A percentile compares a stretch with the other conserved stretches of the same genome.
These are phyloP conservation scores for Macquaria australasica DNA, from an alignment of 2,113 vertebrate species.

Conservation along the genomic window DNA sequence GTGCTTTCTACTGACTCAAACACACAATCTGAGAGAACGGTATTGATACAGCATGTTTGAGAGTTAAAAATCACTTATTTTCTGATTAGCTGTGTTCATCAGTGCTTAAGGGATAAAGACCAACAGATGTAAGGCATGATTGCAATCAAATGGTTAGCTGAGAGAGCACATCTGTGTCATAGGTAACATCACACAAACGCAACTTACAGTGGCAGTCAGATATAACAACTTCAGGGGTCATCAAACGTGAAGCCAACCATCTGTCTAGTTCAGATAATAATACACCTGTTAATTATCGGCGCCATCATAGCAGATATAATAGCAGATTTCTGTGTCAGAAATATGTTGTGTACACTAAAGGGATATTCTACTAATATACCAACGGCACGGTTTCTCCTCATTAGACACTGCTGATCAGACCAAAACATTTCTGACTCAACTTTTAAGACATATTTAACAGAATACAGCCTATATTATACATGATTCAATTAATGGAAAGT, in stretches of 20 bases:
- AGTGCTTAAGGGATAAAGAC: constrained; percentile 81
- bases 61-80: constrained; percentile 81
- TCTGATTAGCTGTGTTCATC: constrained; percentile 82
- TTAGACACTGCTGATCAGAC: constrained; percentile 30
- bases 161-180: constrained; percentile 70
- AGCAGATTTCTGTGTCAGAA: constrained; percentile 34
- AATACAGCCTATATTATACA: constrained; percentile 64
- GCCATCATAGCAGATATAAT: constrained; percentile 32
- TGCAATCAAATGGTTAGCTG: constrained; percentile 75
- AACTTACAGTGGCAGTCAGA: constrained; percentile 67
- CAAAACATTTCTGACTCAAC: constrained; percentile 48
- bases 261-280: constrained; percentile 48
- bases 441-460: constrained; percentile 55
- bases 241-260: constrained; percentile 49
- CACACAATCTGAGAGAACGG: constrained; percentile 80
- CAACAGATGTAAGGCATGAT: constrained; percentile 83
- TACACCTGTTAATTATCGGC: constrained; percentile 32
- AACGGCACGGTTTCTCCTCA: constrained; percentile 19
- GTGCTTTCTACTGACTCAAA: constrained; percentile 83
- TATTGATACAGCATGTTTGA: constrained; percentile 81
- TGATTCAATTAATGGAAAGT: constrained; percentile 58
- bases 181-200: constrained; percentile 58
- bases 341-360: constrained; percentile 51
- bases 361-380: constrained; percentile 45
- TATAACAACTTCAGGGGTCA: constrained; percentile 46